Percentiles rank a stretch among this genome's conserved stretches.
Evolutionary conservation across 2,797 vertebrate genomes (phyloP).

Genomic region (Protonibea diacanthus): DNA sequence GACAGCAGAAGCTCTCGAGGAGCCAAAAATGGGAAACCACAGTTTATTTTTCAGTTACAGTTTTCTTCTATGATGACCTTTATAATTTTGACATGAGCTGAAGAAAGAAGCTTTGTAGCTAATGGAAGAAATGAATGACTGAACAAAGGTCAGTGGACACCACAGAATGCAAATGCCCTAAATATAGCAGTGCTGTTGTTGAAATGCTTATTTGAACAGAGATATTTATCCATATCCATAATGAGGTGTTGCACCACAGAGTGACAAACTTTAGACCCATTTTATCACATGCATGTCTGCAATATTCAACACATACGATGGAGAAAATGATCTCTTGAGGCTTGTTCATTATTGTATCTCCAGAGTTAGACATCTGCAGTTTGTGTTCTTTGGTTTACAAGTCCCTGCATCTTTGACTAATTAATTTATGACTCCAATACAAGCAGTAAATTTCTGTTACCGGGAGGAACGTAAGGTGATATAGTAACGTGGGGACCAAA

Average conservation of each 20-base stretch:
- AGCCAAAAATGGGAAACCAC: constrained; percentile 33
- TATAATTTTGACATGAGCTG: constrained; percentile 33
- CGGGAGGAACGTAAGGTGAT: not conserved
- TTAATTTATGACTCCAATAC: constrained; percentile 3
- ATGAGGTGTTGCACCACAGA: constrained; percentile 14
- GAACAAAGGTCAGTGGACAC: constrained; percentile 35
- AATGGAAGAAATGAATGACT: constrained; percentile 10
- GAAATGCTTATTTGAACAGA: constrained; percentile 52
- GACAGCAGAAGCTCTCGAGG: constrained; percentile 60
- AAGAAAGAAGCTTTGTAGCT: not conserved
- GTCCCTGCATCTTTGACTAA: constrained; percentile 27
- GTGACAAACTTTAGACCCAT: constrained; percentile 23
- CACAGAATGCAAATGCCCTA: constrained; percentile 55
- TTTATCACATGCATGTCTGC: constrained; percentile 4
- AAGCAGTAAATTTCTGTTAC: not conserved
- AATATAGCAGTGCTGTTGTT: constrained; percentile 43
- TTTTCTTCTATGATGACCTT: constrained; percentile 17
- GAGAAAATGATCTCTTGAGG: constrained; percentile 18
- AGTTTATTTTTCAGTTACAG: constrained; percentile 9
- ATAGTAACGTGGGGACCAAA: constrained; percentile 12
- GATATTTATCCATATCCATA: constrained; percentile 25
- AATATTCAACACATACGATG: constrained; percentile 25
- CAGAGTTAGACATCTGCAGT: constrained; percentile 6
- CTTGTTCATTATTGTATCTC: constrained; percentile 5
- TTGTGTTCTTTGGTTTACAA: constrained; percentile 62